phyloP scores from a whole-genome alignment of 2,888 invertebrate genomes.

The Heteromurus nitidus region DNA sequence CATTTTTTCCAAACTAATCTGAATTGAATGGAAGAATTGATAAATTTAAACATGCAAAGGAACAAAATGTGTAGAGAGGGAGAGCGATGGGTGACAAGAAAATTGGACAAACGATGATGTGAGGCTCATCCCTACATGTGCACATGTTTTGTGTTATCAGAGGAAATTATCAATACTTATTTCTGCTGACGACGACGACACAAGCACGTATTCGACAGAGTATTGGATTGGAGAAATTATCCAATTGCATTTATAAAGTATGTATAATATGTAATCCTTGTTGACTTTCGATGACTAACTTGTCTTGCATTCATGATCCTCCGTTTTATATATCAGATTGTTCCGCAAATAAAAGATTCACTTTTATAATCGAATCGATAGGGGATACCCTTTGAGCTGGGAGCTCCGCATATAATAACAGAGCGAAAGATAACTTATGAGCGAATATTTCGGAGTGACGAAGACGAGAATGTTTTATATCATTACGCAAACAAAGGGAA shows the following conservation, averaged over 20 bases:
- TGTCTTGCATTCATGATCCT: not conserved
- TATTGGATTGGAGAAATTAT: not conserved
- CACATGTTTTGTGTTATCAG: not conserved
- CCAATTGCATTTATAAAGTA: not conserved
- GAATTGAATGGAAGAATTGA: not conserved
- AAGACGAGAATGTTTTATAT: no score
- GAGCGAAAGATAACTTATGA: not conserved
- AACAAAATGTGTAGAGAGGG: not conserved
- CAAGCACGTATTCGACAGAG: not conserved
- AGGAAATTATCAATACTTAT: not conserved
- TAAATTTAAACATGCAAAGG: not conserved
- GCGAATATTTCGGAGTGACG: not conserved
- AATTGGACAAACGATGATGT: not conserved
- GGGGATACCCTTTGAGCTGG: conserved; percentile 7
- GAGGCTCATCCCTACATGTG: not conserved
- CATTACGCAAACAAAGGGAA: no score
- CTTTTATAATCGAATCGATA: not conserved
- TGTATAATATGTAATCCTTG: not conserved
- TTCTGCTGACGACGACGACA: not conserved
- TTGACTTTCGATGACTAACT: not conserved
- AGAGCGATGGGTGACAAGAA: not conserved
- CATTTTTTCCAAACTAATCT: no score
- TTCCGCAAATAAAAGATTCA: not conserved
- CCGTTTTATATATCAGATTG: not conserved
- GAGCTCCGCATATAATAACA: no score